Conservation (phyloP, 2,797 vertebrate species). For the Microcaecilia unicolor region DNA sequence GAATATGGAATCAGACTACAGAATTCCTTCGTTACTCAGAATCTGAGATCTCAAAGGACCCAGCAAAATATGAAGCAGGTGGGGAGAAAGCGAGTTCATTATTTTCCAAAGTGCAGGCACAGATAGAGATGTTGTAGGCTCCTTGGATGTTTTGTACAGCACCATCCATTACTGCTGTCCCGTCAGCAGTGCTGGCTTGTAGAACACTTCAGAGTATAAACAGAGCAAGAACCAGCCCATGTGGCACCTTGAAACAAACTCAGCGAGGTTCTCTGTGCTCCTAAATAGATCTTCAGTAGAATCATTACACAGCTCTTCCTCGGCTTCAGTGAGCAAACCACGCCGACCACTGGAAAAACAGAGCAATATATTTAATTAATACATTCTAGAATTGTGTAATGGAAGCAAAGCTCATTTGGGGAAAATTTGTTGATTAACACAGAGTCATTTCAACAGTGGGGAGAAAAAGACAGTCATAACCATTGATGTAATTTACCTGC, state of each 20-base stretch:
- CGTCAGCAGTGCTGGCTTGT: background rate
- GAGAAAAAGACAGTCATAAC: no score
- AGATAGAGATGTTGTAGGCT: conserved; percentile 5
- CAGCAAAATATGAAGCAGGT: conserved; percentile 50
- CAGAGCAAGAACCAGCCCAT: conserved; percentile 1
- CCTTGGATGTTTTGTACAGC: conserved; percentile 5
- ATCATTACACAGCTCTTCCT: conserved; percentile 20
- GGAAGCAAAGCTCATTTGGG: background rate
- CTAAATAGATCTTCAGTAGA: conserved; percentile 16
- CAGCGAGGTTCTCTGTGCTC: conserved; percentile 8
- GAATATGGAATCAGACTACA: conserved; percentile 20
- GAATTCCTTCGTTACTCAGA: conserved; percentile 27
- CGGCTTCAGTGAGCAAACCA: conserved; percentile 24
- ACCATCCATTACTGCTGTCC: conserved; percentile 3
- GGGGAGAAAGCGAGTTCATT: conserved; percentile 19
- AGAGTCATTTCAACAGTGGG: no score
- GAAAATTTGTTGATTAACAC: no score
- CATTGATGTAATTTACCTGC: no score
- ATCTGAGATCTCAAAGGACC: conserved; percentile 43
- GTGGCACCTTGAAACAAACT: conserved; percentile 17
- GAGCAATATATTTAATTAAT: no score
- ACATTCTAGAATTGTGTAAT: no score
- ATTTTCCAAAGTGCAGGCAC: conserved; percentile 13
- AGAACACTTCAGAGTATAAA: conserved; percentile 4
- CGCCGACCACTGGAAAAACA: conserved; percentile 9